These are phyloP conservation scores for Neosilurus mollespiculum DNA, from an alignment of 2,797 vertebrate species.

Conservation along the genomic window DNA sequence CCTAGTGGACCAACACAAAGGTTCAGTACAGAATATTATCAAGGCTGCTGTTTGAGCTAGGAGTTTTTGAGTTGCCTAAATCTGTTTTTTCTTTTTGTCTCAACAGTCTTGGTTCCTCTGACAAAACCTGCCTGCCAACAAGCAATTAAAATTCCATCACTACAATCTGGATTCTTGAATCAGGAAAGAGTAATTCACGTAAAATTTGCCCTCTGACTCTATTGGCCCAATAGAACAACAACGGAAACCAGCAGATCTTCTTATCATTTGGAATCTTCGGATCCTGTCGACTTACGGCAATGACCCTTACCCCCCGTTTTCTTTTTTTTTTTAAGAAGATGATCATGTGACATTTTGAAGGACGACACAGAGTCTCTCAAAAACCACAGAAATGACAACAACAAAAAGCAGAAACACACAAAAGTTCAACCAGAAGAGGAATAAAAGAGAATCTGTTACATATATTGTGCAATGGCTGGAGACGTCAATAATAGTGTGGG, in stretches of 20 bases:
- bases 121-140: constrained; percentile 81
- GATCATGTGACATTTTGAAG: constrained; percentile 44
- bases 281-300: constrained; percentile 38
- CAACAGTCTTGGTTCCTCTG: constrained; percentile 96
- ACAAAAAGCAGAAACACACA: constrained; percentile 56
- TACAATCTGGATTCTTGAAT: constrained; percentile 70
- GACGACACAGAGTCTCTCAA: constrained; percentile 50
- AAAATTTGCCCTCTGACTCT: constrained; percentile 46
- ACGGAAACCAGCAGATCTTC: constrained; percentile 45
- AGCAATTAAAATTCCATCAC: constrained; percentile 75
- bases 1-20: constrained; percentile 33
- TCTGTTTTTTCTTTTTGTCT: constrained; percentile 47
- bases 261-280: constrained; percentile 41
- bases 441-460: constrained; percentile 39
- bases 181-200: constrained; percentile 52
- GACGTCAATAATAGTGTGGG: constrained; percentile 63
- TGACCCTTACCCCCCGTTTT: constrained; percentile 30
- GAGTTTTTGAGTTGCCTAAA: not conserved
- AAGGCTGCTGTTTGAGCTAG: not conserved
- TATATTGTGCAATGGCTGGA: constrained; percentile 53
- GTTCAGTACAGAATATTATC: not conserved
- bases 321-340: constrained; percentile 27
- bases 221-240: constrained; percentile 36
- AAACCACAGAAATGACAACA: constrained; percentile 38
- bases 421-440: constrained; percentile 58